Evolutionary conservation across 2,797 vertebrate genomes (phyloP), one percentile per base, ranked within the genome.

Genomic region (Chloroceryle inda): DNA sequence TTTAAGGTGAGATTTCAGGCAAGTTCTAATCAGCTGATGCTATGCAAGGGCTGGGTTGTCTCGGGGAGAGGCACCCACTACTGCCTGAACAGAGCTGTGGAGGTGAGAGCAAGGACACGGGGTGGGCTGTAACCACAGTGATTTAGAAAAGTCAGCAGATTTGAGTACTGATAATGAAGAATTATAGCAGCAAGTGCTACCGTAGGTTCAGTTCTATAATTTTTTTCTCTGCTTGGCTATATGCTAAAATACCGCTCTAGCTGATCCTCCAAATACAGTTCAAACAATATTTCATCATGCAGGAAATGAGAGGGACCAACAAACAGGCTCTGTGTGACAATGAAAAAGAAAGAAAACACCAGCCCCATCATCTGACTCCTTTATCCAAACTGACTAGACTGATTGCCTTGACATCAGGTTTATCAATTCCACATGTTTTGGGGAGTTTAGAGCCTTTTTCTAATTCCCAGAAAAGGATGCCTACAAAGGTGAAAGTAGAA

Each of bases 401-500:
- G 83, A 94, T 90, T 93, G 63, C 38, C 71, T 94, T 84, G 69
- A 90, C 74, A 87, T 92, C 44, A 82, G 1, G 2, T 76, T 95
- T 94, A 96, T 94, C 59, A 67, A 10, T 82, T 94, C 92, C 92
- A 92, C 33, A 79, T 92, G 86, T 78, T 79, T 78, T 27, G 2
- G 2, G 37, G 38, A 29, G 27, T 10, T 76, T 29, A 35, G 27
- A 35, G 35, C 68, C 33, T 62, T 92, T 72, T 61, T 89, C 29
- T 73, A 87, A 71, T 85, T 95, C 71, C 27, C 61, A 74, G 67
- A 67, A 95, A 96, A 89, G 12, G 71, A 82, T 93, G 44, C 17
- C 63, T 88, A 52, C 52, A 56, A 93, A 95, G 86, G 84, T 93
- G 74, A 93, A 92, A 95, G 52, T 12, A 95, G 85, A 93, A 90